Conservation (phyloP, 2,888 invertebrate genomes). For the Tinea trinotella region DNA sequence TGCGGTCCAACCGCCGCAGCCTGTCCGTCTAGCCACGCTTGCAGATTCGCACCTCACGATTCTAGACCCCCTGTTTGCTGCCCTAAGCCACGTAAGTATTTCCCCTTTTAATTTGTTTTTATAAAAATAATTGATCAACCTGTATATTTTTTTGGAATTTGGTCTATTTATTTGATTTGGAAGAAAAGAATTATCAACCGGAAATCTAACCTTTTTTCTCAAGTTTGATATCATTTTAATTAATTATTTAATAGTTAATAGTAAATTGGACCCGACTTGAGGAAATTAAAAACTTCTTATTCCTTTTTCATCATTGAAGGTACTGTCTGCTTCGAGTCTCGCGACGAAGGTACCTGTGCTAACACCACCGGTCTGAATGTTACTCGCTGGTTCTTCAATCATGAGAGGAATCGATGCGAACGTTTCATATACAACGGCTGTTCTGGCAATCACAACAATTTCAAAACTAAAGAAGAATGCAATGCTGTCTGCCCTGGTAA, state of each 20-base stretch:
- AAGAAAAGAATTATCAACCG: no score
- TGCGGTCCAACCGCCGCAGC: slow-evolving; percentile 85
- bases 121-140: no score
- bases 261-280: no score
- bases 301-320: slow-evolving; percentile 57
- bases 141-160: no score
- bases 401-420: slow-evolving; percentile 82
- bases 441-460: slow-evolving; percentile 88
- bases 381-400: slow-evolving; percentile 83
- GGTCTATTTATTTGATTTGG: no score
- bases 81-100: slow-evolving; percentile 81
- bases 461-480: slow-evolving; percentile 84
- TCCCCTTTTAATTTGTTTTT: no score
- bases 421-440: slow-evolving; percentile 80
- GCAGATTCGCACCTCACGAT: slow-evolving; percentile 85
- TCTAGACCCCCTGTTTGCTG: slow-evolving; percentile 88
- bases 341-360: slow-evolving; percentile 74
- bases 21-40: slow-evolving; percentile 89
- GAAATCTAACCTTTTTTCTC: no score
- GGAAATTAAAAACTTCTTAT: no score
- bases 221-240: no score
- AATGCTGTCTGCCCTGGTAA: slow-evolving; percentile 84
- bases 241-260: no score
- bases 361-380: slow-evolving; percentile 45
- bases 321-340: slow-evolving; percentile 84